These are phyloP conservation scores for Ophiothrix spiculata DNA, from an alignment of 35 echinoderm and acorn worm genomes.

Conservation along the genomic window DNA sequence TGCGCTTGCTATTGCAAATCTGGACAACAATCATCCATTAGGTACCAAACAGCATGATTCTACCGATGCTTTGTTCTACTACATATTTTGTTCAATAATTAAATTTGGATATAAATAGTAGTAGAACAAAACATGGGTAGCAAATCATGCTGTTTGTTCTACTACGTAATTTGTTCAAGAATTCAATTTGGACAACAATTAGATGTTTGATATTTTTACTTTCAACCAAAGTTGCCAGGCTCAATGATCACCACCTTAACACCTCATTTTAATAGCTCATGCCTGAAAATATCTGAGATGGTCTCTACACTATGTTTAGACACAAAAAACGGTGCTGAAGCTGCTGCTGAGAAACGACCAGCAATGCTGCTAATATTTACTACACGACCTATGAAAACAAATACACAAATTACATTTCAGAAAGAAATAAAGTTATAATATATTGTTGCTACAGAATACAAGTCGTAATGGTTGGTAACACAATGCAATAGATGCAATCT, in stretches of 20 bases:
- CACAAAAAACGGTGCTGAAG: conserved; percentile 45
- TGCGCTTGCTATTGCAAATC: too few species aligned
- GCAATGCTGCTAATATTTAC: conserved; percentile 59
- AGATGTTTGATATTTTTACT: neutral
- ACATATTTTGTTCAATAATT: neutral
- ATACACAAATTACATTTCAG: neutral
- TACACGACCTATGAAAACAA: conserved; percentile 52
- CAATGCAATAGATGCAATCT: too few species aligned
- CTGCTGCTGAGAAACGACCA: conserved; percentile 28
- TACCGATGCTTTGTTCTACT: neutral
- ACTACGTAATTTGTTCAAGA: neutral
- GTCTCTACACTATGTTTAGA: conserved; percentile 69
- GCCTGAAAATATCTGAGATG: conserved; percentile 47
- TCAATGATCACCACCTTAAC: conserved; percentile 57
- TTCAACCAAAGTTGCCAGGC: conserved; percentile 70
- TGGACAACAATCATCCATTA: too few species aligned
- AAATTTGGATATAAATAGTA: neutral
- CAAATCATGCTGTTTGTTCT: neutral
- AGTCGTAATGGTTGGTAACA: too few species aligned
- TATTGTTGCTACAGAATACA: too few species aligned
- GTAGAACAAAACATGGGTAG: neutral
- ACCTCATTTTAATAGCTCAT: conserved; percentile 62
- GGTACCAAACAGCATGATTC: too few species aligned
- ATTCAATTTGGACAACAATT: neutral
- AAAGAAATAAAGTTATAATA: too few species aligned